Base-by-base conservation (phyloP, 2,113 vertebrate genomes). In the Nycticebus coucang region DNA sequence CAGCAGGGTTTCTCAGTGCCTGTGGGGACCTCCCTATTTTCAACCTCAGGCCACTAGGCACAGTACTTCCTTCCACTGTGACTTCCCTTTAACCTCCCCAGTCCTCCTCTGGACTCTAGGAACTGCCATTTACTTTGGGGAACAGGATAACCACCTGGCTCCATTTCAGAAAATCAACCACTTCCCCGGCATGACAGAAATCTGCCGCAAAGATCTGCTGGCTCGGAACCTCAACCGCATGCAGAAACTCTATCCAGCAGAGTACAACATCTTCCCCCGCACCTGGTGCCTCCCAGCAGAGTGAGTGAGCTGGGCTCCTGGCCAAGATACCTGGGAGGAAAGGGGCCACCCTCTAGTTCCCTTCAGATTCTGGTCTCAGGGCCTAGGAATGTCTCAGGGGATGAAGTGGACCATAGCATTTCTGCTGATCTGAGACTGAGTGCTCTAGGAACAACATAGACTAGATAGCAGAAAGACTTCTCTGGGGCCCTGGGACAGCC, bases 241-340 rank as follows among this genome's bases (percentile, higher is more conserved):
- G 98, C 98, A 98, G 75, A 98, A 97, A 7, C 98, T 99, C 92
- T 99, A 98, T 59, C 98, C 98, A 5, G 71, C 94, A 4, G 98
- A 98, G 59, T 98, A 99, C 95, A 96, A 92, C 69, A 98, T 99
- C 87, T 99, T 98, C 92, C 99, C 98, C 2, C 98, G 98, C 45
- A 99, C 98, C 0, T 99, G 98, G 98, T 99, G 98, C 97, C 97
- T 99, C 94, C 98, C 99, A 0, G 98, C 98, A 0, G 99, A 99
- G 98, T 99, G 96, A 98, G 98, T 98, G 95, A n/a, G 0, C 55
- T 2, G 1, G 18, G 28, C 22, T 28, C 24, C 95, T 91, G 21
- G 1, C 1, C 0, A 17, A 74, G 66, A 3, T 11, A 4, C 88
- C 9, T 0, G 4, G 71, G 19, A 72, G 68, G 64, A 41, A 24